Percentiles rank a stretch among this genome's conserved stretches.
These are phyloP conservation scores for Helleia helle DNA, from an alignment of 2,888 invertebrate species.

Conservation along the genomic window DNA sequence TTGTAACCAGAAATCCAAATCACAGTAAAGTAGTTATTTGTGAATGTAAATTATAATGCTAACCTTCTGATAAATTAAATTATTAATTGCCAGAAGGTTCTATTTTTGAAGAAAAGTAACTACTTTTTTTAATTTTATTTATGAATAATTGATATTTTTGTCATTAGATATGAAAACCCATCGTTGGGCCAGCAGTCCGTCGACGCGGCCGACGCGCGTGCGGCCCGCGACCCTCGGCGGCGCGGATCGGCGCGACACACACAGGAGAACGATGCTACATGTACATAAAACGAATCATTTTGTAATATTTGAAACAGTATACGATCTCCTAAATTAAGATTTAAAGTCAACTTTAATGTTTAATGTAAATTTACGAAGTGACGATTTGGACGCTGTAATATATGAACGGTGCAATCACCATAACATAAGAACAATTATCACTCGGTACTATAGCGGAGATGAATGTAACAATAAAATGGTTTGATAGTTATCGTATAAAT, in stretches of 20 bases:
- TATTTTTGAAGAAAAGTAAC: too few species aligned
- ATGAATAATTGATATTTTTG: too few species aligned
- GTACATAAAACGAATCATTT: conserved; percentile 69
- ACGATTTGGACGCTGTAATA: conserved; percentile 49
- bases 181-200: conserved; percentile 36
- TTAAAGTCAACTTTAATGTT: conserved; percentile 72
- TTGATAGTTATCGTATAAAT: conserved; percentile 73
- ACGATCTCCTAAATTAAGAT: conserved; percentile 74
- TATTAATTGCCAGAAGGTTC: too few species aligned
- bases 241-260: conserved; percentile 43
- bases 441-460: conserved; percentile 54
- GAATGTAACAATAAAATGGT: conserved; percentile 65
- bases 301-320: conserved; percentile 75
- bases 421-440: conserved; percentile 42
- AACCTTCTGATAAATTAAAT: too few species aligned
- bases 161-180: conserved; percentile 61
- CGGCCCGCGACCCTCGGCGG: conserved; percentile 16
- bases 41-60: too few species aligned
- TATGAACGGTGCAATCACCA: conserved; percentile 55
- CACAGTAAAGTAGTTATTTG: too few species aligned
- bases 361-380: conserved; percentile 54
- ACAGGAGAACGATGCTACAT: conserved; percentile 67
- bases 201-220: conserved; percentile 18
- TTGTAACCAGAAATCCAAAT: too few species aligned
- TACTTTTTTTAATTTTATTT: too few species aligned